Base-by-base conservation (phyloP, 2,797 vertebrate genomes). In the Argya squamiceps region DNA sequence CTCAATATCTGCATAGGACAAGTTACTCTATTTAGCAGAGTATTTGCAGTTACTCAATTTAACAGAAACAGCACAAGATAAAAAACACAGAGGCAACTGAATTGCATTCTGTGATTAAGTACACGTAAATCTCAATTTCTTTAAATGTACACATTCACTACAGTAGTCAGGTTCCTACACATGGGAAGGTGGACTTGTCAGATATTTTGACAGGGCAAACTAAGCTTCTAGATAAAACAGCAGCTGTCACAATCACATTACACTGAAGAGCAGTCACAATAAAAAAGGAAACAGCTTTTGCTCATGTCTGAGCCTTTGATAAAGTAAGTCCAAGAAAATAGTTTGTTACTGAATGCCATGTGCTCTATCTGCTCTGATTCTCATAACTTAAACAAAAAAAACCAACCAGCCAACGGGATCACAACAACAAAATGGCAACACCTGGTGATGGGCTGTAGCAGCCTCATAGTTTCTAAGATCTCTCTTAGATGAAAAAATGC, bases 51-150 rank as follows among this genome's bases (percentile, higher is more conserved):
- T 82, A 88, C 64, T 70, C 56, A 74, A 11, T 71, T 88, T 78
- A 78, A 65, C 47, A 69, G 74, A 84, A 58, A 63, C 52, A 80
- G 56, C 39, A 71, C 32, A 55, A 62, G 32, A 13, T 29, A 62
- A 86, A 88, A 94, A 88, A 43, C 24, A 77, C 8, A 70, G 74
- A 89, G 22, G 41, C 47, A 84, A 82, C 18, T 32, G 32, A 84
- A 76, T 58, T 63, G 88, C 50, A 75, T 56, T 84, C 78, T 82
- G 59, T 88, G n/a, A 76, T 74, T 84, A 90, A 87, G 65, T 24
- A 75, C 37, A 84, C 30, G 44, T 84, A 92, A 81, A 84, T 77
- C 30, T 85, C 41, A 16, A 22, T 83, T 79, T 84, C 68, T 81
- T 68, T 21, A 24, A 81, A 76, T 24, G n/a, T 53, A 71, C 47